Base-by-base conservation (phyloP, 2,888 invertebrate species). In the Carpatolechia fugitivella region DNA sequence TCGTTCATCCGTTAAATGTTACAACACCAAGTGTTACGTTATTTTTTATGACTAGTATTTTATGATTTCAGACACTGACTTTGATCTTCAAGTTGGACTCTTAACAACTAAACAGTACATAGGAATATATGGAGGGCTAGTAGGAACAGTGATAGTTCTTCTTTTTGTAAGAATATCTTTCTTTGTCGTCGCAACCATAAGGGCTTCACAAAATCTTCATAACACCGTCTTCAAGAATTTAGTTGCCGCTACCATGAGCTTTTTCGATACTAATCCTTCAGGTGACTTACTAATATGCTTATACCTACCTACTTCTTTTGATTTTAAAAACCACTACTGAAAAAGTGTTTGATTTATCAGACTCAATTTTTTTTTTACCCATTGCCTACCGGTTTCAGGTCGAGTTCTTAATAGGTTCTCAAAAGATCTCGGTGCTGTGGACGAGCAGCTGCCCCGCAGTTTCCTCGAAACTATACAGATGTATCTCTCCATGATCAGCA, bases 401-500 rank as follows among this genome's bases (percentile, higher is more conserved):
- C 84, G 93, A 41, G 92, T 95, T 36, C 78, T 95, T 4, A 95
- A 95, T 73, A 87, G 97, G 60, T 96, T 97, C 70, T 94, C 96
- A 0, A 97, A 96, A 74, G 97, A 97, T 70, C 92, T 96, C 70
- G 96, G 96, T 0, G 92, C 93, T 0, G 93, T 96, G 72, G 96
- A 96, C 66, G 96, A 96, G 67, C 76, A 94, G 30, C 76, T 96
- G 8, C 95, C 95, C 0, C 92, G 93, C 59, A 92, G 92, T 24
- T 80, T 92, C 46, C 74, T 95, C 49, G 94, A 94, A 69, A 91
- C 93, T 0, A 75, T 91, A 14, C 93, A 93, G 72, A 91, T 90
- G 82, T 90, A 89, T 59, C 62, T 90, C 30, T 69, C 78, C 0
- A 74, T 85, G 64, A 55, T 63, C 0, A 89, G 88, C 62, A 78